These are phyloP conservation scores for Halichondria panicea DNA, from an alignment of 37 sponge, comb jelly and placozoan species.

Conservation along the genomic window DNA sequence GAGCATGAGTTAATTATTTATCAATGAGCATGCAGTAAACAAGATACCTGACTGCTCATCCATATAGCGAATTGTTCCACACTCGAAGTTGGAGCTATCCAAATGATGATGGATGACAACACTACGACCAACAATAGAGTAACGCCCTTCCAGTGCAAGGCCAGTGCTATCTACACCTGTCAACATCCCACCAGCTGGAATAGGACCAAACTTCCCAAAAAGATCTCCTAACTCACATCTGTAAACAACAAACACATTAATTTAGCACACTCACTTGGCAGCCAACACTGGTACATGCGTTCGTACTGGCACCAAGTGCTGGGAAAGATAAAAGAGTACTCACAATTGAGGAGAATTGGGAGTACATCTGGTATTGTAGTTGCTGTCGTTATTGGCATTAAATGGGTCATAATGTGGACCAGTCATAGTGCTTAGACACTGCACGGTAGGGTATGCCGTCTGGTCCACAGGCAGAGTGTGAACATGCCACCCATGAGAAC, in stretches of 20 bases:
- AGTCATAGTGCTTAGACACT: slow-evolving; percentile 9
- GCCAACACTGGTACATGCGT: too few species aligned
- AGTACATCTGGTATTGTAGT: slow-evolving; percentile 21
- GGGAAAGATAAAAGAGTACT: too few species aligned
- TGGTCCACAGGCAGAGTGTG: slow-evolving; percentile 58
- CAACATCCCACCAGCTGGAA: not conserved
- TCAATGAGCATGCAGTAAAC: too few species aligned
- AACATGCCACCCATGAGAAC: slow-evolving; percentile 43
- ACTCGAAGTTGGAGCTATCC: slow-evolving; percentile 16
- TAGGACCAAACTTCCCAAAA: slow-evolving; percentile 53
- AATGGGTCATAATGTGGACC: slow-evolving; percentile 65
- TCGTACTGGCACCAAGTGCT: too few species aligned
- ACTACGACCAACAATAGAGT: slow-evolving; percentile 55
- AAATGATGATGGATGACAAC: slow-evolving; percentile 41
- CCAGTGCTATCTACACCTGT: slow-evolving; percentile 18
- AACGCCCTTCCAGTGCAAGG: not conserved
- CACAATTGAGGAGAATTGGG: not conserved
- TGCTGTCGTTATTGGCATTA: not conserved
- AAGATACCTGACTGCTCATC: too few species aligned
- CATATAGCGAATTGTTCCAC: slow-evolving; percentile 39
- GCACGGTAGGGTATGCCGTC: slow-evolving; percentile 19
- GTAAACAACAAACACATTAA: not conserved
- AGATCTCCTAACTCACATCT: slow-evolving; percentile 72
- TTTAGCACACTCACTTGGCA: too few species aligned
- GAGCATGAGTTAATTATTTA: too few species aligned